phyloP scores from a whole-genome alignment of 2,888 invertebrate species.

The Nomada goodeniana region DNA sequence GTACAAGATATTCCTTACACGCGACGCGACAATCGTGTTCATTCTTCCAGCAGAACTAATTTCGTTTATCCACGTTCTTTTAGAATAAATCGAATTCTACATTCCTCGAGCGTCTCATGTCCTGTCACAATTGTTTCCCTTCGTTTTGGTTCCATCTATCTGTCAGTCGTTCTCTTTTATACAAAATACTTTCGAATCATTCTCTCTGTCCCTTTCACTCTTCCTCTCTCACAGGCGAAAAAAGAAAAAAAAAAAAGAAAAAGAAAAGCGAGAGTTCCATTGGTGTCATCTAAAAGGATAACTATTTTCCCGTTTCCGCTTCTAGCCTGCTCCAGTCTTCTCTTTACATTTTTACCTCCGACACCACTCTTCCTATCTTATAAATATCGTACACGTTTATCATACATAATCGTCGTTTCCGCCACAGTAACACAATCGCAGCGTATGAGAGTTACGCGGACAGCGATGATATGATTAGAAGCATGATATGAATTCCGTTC shows the following conservation, averaged over 20 bases:
- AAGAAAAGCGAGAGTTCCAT: constrained; percentile 15
- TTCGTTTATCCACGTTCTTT: not conserved
- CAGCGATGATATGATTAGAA: constrained; percentile 76
- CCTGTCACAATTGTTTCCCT: not conserved
- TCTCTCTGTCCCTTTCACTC: not conserved
- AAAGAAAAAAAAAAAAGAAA: constrained; percentile 38
- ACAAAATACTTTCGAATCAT: constrained; percentile 69
- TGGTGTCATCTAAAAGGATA: not conserved
- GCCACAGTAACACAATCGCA: constrained; percentile 68
- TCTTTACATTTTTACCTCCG: not conserved
- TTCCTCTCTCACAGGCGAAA: not conserved
- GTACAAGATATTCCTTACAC: constrained; percentile 64
- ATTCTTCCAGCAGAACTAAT: constrained; percentile 29
- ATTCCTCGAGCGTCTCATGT: not conserved
- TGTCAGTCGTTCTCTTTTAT: constrained; percentile 40
- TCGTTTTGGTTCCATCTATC: not conserved
- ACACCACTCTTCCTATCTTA: constrained; percentile 31
- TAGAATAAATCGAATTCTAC: constrained; percentile 39
- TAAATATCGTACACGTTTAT: constrained; percentile 72
- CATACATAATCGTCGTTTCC: constrained; percentile 65
- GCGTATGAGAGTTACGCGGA: constrained; percentile 66
- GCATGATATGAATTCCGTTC: constrained; percentile 75
- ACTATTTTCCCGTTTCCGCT: not conserved
- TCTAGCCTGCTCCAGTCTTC: not conserved
- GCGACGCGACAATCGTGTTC: constrained; percentile 44